Conservation (phyloP, 2,797 vertebrate genomes). For the Hipposideros larvatus region DNA sequence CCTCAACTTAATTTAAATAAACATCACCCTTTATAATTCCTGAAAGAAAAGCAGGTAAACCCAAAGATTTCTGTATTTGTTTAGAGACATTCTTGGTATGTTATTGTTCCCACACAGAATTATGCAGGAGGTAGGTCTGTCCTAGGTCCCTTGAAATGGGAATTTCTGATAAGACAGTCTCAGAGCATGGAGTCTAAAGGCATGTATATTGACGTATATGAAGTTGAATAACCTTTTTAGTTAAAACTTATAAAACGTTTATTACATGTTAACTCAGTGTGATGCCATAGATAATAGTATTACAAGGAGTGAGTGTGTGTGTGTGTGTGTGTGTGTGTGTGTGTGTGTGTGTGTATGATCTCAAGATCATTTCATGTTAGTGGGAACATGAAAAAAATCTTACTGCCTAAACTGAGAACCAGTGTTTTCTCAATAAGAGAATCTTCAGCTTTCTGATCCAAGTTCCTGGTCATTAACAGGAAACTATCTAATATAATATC, state of each 20-base stretch:
- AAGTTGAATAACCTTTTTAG: background rate
- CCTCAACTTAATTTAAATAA: constrained; percentile 8
- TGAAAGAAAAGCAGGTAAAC: background rate
- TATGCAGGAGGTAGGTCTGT: background rate
- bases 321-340: no score
- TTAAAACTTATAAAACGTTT: constrained; percentile 21
- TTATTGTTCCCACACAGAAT: background rate
- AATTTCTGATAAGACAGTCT: background rate
- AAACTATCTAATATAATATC: constrained; percentile 17
- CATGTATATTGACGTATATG: background rate
- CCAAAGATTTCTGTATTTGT: background rate
- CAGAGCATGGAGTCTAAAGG: background rate
- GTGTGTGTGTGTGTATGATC: background rate
- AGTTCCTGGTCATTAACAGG: background rate
- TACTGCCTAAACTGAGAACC: background rate
- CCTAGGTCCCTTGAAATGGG: background rate
- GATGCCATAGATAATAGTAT: background rate
- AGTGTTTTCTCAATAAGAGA: constrained; percentile 18
- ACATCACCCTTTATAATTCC: background rate
- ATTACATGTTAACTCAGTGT: background rate
- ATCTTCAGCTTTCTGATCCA: background rate
- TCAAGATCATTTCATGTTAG: background rate
- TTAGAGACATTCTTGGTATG: background rate
- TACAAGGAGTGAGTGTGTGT: background rate
- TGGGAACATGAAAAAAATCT: background rate